These are phyloP conservation scores for Danaus melanippus DNA, from an alignment of 1,140 invertebrate genomes.

Conservation along the genomic window DNA sequence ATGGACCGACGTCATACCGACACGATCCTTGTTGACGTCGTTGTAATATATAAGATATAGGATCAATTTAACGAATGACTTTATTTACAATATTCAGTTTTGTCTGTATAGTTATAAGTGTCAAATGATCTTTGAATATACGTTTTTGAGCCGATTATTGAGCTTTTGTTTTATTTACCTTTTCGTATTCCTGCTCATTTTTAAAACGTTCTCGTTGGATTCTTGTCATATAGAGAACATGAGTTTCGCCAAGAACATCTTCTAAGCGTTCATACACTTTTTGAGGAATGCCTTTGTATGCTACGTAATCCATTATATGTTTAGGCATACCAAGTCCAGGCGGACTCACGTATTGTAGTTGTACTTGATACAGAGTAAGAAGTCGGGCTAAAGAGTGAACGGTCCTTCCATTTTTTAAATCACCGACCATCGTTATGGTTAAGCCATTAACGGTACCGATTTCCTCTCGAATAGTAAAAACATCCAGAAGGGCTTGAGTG, in stretches of 20 bases:
- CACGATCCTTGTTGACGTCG: too few relatives aligned
- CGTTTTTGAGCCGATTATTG: too few relatives aligned
- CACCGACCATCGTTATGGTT: conserved; percentile 94
- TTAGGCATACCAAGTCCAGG: conserved; percentile 91
- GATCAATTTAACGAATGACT: too few relatives aligned
- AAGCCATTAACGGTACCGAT: conserved; percentile 98
- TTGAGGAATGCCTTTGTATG: conserved; percentile 84
- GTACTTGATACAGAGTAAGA: conserved; percentile 91
- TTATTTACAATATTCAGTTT: too few relatives aligned
- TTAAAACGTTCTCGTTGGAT: conserved; percentile 96
- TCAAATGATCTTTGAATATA: too few relatives aligned
- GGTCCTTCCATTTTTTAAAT: conserved; percentile 97
- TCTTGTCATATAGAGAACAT: conserved; percentile 98
- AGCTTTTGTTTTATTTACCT: conserved; percentile 70
- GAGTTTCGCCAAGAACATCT: conserved; percentile 90
- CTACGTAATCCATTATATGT: conserved; percentile 85
- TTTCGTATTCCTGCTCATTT: conserved; percentile 87
- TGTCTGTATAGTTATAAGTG: too few relatives aligned
- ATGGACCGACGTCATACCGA: too few relatives aligned
- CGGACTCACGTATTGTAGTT: conserved; percentile 92
- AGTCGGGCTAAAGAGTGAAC: conserved; percentile 97
- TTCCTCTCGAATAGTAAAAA: conserved; percentile 99
- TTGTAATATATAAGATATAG: too few relatives aligned
- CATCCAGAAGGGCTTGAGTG: conserved; percentile 96
- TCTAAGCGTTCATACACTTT: conserved; percentile 83